phyloP scores from a whole-genome alignment of 2,797 vertebrate genomes.

The Craterocephalus amniculus region DNA sequence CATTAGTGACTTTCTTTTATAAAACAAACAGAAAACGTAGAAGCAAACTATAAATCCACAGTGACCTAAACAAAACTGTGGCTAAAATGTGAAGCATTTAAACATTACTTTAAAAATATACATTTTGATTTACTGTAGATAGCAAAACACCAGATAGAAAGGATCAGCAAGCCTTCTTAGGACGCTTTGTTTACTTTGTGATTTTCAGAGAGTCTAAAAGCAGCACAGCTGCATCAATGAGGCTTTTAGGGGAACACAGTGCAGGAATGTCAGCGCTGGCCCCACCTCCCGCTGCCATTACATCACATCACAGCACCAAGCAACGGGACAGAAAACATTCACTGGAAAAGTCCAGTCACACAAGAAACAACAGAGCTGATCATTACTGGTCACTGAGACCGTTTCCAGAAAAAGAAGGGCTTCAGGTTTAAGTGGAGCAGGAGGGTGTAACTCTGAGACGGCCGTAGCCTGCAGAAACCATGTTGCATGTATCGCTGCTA shows the following conservation, averaged over 20 bases:
- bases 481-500: neutral
- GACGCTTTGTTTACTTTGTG: neutral
- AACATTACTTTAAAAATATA: neutral
- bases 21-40: neutral
- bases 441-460: slow-evolving; percentile 1
- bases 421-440: neutral
- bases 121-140: neutral
- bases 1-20: slow-evolving; percentile 32
- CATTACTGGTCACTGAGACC: neutral
- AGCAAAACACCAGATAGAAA: neutral
- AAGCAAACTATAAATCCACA: neutral
- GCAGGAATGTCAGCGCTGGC: slow-evolving; percentile 64
- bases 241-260: slow-evolving; percentile 50
- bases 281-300: slow-evolving; percentile 63
- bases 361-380: slow-evolving; percentile 19
- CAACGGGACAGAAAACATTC: slow-evolving; percentile 64
- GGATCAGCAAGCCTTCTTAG: neutral
- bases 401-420: neutral
- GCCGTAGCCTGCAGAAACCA: neutral
- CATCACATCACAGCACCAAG: slow-evolving; percentile 63
- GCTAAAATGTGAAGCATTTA: neutral
- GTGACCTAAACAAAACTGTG: too few species aligned
- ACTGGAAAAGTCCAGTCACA: slow-evolving; percentile 59
- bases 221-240: slow-evolving; percentile 14
- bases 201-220: slow-evolving; percentile 3